Base-by-base conservation (phyloP, 1,140 invertebrate species). In the Drosophila pallidifrons region DNA sequence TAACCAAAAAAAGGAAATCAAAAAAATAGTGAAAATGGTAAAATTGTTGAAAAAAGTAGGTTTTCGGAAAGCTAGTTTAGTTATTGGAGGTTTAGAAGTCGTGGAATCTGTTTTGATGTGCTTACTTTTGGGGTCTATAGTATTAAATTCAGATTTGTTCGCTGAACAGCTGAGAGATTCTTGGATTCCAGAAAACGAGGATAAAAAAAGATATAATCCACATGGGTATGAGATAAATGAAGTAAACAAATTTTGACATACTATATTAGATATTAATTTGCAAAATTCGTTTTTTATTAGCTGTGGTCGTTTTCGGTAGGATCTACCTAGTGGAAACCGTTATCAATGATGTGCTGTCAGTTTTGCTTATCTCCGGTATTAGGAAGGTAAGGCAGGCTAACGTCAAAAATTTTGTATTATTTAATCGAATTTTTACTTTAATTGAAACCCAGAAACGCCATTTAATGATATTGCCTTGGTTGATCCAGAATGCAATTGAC, bases 41-140 rank as follows among this genome's bases (percentile, higher is more conserved):
- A 82, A 72, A 60, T 82, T 81, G 74, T 35, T 90, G 66, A 49
- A 45, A 35, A 67, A 16, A 10, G 58, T 80, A 61, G 71, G 82
- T 5, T 70, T 91, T 1, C 75, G 74, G 46, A 91, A 89, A 25
- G 79, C 76, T 16, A 89, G 83, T n/a, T 45, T 89, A 5, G 76
- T 91, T 0, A 54, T 91, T 6, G 89, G 83, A 3, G 91, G 83
- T 83, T n/a, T 91, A 32, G 77, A 76, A 0, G 16, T 71, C 2
- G 32, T 82, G 11, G 49, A 25, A 25, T 25, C 20, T 25, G 20
- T 25, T 25, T 25, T 25, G 20, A 25, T 25, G 20, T 25, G 20
- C 3, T 25, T 25, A 0, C 20, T 25, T 25, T 25, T 25, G 20
- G 20, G 20, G 3, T 25, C 20, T 3, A 25, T 25, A 25, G 20